phyloP scores from a whole-genome alignment of 2,797 vertebrate genomes.

The Notolepis coatsorum region DNA sequence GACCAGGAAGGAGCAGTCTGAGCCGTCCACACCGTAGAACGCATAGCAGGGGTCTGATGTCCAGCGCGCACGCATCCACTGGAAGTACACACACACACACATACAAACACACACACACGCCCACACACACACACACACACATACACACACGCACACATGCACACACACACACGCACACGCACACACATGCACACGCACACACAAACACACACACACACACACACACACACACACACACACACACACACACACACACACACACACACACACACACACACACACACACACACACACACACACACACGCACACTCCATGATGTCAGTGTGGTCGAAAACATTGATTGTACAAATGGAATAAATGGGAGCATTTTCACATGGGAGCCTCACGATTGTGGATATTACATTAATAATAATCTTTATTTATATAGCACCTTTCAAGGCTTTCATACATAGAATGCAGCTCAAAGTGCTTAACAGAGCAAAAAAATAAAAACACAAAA shows the following conservation, averaged over 20 bases:
- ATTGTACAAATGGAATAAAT: no score
- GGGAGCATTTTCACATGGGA: no score
- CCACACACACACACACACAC: background rate
- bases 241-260: background rate
- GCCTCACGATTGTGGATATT: no score
- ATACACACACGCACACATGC: background rate
- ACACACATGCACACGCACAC: background rate
- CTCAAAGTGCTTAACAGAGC: no score
- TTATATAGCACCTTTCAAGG: no score
- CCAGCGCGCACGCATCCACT: constrained; percentile 98
- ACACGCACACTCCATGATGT: no score
- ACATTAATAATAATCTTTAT: no score
- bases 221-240: background rate
- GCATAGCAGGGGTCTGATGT: constrained; percentile 97
- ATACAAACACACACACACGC: background rate
- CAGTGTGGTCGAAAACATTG: no score
- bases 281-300: background rate
- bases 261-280: background rate
- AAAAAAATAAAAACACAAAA: no score
- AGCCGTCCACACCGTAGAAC: constrained; percentile 96
- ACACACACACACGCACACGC: background rate
- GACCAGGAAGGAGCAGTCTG: constrained; percentile 95
- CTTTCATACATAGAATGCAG: no score
- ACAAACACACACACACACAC: background rate
- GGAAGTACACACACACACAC: background rate